Base-by-base conservation (phyloP, 2,113 vertebrate species). In the Anser brachyrhynchus region DNA sequence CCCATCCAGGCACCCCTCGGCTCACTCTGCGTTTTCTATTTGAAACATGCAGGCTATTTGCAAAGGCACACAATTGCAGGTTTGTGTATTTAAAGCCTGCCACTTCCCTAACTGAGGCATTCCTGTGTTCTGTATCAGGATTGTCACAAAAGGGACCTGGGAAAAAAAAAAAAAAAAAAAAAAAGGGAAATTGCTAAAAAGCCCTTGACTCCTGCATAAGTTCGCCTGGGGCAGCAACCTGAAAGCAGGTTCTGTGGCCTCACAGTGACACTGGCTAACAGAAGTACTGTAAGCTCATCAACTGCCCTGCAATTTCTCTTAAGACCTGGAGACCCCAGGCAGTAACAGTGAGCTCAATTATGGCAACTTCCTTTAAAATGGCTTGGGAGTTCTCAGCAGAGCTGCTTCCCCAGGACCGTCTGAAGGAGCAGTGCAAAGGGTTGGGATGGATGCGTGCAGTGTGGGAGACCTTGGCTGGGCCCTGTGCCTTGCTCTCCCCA, bases 11-110 rank as follows among this genome's bases (percentile, higher is more conserved):
- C 9, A 25, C 3, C 5, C 18, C 28, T 15, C 11, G 8, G 4
- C 0, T 74, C 39, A 12, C 11, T 41, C 19, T 33, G 8, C 12
- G 2, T 18, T 62, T 82, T 16, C 6, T 23, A 3, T 35, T 31
- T 76, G 43, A 67, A 58, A 31, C 10, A 25, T 4, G 25, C 14
- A 57, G 31, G 11, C 21, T 74, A 4, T 85, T 79, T 71, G 13
- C 57, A 61, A 54, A 84, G 37, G 41, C 4, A 35, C 15, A 29
- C 33, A 76, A 39, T 8, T 6, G 8, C 0, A 0, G 4, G 13
- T 35, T 43, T 54, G 6, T 49, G 35, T 78, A 19, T 76, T 86
- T 46, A 65, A 77, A 76, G 23, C 11, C 25, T 41, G 26, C 22
- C 12, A 6, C 19, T 15, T n/a, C 54, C 37, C 41, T 13, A 21